Conservation (phyloP, 2,888 invertebrate species). For the Tipula confusa region DNA sequence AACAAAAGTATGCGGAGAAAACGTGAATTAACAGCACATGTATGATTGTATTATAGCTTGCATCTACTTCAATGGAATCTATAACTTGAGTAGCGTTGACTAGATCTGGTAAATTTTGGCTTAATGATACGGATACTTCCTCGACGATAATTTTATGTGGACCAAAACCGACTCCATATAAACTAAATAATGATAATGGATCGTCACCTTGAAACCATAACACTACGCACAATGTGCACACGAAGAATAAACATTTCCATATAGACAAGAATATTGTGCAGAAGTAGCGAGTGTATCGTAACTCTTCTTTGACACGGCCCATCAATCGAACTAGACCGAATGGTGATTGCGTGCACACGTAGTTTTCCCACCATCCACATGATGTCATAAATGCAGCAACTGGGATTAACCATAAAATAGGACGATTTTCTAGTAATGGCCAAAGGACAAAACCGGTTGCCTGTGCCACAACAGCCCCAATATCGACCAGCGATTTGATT, state of each 20-base stretch:
- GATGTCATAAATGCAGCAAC: constrained; percentile 80
- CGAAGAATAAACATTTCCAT: constrained; percentile 83
- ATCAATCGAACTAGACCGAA: constrained; percentile 65
- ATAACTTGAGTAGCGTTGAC: constrained; percentile 69
- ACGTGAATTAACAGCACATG: constrained; percentile 78
- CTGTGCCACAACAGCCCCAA: constrained; percentile 82
- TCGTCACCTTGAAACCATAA: constrained; percentile 72
- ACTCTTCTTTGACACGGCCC: constrained; percentile 72
- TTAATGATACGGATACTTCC: constrained; percentile 51
- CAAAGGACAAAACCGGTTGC: constrained; percentile 87
- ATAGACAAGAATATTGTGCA: constrained; percentile 83
- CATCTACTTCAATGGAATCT: constrained; percentile 68
- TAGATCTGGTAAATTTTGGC: constrained; percentile 61
- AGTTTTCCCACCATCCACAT: constrained; percentile 98
- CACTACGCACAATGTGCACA: constrained; percentile 68
- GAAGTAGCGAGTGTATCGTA: constrained; percentile 79
- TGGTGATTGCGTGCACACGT: constrained; percentile 80
- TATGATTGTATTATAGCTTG: constrained; percentile 66
- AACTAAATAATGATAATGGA: constrained; percentile 69
- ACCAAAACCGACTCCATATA: constrained; percentile 70
- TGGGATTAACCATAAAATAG: constrained; percentile 80
- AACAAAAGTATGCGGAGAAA: constrained; percentile 78
- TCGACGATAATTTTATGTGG: constrained; percentile 74
- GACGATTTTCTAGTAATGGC: constrained; percentile 76
- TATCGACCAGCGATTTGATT: constrained; percentile 74